Evolutionary conservation across 1,140 invertebrate species (phyloP).

Genomic region (Drosophila oshimai): DNA sequence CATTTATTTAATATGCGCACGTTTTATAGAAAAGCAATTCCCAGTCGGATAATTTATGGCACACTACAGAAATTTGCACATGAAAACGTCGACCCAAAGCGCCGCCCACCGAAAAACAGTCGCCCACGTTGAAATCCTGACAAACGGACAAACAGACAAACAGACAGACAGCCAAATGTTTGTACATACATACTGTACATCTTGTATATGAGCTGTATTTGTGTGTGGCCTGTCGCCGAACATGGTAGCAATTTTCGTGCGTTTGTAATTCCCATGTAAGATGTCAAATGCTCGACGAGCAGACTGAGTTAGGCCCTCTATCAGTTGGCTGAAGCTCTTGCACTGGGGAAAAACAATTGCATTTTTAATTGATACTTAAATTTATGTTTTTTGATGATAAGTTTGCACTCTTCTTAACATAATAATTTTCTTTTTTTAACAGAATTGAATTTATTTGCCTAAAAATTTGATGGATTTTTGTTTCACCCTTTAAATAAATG

Average conservation of each 20-base stretch:
- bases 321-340: slow-evolving; percentile 16
- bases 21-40: slow-evolving; percentile 82
- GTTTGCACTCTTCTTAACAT: too few species aligned
- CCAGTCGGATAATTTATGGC: slow-evolving; percentile 80
- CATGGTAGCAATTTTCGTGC: slow-evolving; percentile 77
- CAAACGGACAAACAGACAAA: neutral
- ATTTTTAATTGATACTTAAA: neutral
- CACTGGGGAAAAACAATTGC: neutral
- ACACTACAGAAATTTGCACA: slow-evolving; percentile 81
- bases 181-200: slow-evolving; percentile 12
- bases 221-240: slow-evolving; percentile 61
- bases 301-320: slow-evolving; percentile 42
- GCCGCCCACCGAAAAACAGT: neutral
- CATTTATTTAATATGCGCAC: slow-evolving; percentile 81
- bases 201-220: slow-evolving; percentile 12
- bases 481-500: too few species aligned
- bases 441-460: too few species aligned
- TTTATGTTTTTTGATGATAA: too few species aligned
- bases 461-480: too few species aligned
- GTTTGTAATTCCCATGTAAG: slow-evolving; percentile 81
- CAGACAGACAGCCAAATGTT: slow-evolving; percentile 12
- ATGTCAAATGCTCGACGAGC: slow-evolving; percentile 70
- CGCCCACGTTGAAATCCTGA: slow-evolving; percentile 12
- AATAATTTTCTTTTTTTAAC: too few species aligned
- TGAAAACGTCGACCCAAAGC: slow-evolving; percentile 45